Base-by-base conservation (phyloP, 2,113 vertebrate species). In the Noturus placidus region DNA sequence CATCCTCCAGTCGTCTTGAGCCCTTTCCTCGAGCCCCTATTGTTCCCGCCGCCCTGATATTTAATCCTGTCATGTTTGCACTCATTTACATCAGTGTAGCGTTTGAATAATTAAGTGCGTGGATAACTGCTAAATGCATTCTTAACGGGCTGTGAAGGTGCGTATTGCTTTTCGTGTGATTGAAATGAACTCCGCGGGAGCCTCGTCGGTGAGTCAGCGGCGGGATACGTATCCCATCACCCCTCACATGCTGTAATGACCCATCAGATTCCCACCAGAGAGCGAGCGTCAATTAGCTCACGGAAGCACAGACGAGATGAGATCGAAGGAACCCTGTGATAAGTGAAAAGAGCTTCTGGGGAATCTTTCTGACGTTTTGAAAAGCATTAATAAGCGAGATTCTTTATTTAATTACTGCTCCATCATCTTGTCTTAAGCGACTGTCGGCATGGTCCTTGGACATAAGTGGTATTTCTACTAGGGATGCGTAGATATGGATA, bases 291-390 rank as follows among this genome's bases (percentile, higher is more conserved):
- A 96, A 97, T 97, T 95, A 94, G 96, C 96, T 95, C 96, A 96
- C 97, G 96, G 96, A 46, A 97, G 97, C 97, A 97, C 96, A 95
- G 94, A 95, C 95, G 95, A 95, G 94, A 96, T 91, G 96, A 98
- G 96, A 95, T 96, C 94, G 95, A 90, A 91, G 95, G 95, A 96
- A 95, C 96, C 97, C 96, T 94, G 90, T 94, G 97, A 97, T 97
- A 97, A 35, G 33, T 67, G n/a, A 94, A 95, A 93, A 90, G 94
- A 95, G 95, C 96, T 97, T 97, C 96, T 97, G 97, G 97, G 93
- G 96, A 96, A 97, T 96, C 97, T 97, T 96, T 97, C 96, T 97
- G 97, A 97, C 96, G 97, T 96, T 97, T 97, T 95, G 96, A 96
- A 97, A 97, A 97, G 97, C 97, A 97, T 56, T 78, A 57, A 80